A percentile compares a stretch with the other conserved stretches of the same genome.
These are phyloP conservation scores for Leptodactylus fallax DNA, from an alignment of 2,797 vertebrate species.

Conservation along the genomic window DNA sequence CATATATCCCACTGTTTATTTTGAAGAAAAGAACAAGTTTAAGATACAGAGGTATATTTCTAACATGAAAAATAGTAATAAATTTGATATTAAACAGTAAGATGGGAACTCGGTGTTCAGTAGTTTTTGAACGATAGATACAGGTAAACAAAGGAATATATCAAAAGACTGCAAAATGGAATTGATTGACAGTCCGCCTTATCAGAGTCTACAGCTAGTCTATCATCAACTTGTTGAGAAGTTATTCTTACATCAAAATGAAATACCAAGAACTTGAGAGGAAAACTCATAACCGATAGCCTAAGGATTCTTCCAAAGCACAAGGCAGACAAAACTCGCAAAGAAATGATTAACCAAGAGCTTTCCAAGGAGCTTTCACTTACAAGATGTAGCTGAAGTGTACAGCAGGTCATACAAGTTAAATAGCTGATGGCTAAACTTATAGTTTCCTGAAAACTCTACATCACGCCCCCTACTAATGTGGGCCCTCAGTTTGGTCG, in stretches of 20 bases:
- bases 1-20: no score
- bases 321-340: not conserved
- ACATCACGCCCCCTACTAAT: not conserved
- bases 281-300: not conserved
- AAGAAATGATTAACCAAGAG: not conserved
- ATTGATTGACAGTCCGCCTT: conserved; percentile 4
- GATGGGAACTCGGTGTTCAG: not conserved
- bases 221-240: not conserved
- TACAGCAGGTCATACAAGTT: not conserved
- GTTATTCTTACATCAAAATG: not conserved
- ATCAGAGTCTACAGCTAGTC: not conserved
- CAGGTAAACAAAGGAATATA: not conserved
- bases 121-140: no score
- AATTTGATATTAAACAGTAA: no score
- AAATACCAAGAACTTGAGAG: not conserved
- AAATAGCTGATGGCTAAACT: not conserved
- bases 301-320: not conserved
- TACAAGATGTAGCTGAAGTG: not conserved
- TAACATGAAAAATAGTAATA: no score
- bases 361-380: not conserved
- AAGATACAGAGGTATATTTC: no score
- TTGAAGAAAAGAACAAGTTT: no score
- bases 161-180: not conserved
- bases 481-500: no score
- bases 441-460: no score